Conservation (phyloP, 23 tunicate genomes). For the Halocynthia aurantium region DNA sequence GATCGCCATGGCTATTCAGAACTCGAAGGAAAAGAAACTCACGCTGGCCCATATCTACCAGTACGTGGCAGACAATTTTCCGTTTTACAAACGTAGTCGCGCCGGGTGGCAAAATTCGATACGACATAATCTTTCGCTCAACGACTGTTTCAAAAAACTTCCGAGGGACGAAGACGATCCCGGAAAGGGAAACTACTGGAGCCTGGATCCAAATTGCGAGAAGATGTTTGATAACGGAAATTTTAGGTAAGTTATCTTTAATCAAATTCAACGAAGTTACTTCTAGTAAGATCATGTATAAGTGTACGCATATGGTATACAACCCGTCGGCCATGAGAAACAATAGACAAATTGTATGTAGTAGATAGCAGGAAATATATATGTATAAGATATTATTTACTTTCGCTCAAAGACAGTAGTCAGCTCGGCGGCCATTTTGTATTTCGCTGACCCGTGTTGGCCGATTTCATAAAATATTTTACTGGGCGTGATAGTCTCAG, state of each 20-base stretch:
- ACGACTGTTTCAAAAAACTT: constrained; percentile 97
- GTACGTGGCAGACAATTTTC: constrained; percentile 97
- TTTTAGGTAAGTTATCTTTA: constrained; percentile 55
- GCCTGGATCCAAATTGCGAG: constrained; percentile 95
- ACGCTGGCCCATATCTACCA: constrained; percentile 87
- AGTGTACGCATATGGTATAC: neutral
- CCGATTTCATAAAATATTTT: no score
- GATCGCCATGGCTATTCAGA: constrained; percentile 96
- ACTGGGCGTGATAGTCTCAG: no score
- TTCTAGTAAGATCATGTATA: neutral
- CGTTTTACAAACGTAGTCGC: constrained; percentile 88
- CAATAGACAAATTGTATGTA: no score
- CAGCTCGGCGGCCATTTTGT: no score
- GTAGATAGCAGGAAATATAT: no score
- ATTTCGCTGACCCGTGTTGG: no score
- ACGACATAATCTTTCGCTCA: constrained; percentile 88
- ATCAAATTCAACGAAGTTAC: neutral
- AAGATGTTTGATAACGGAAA: constrained; percentile 99
- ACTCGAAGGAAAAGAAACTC: constrained; percentile 96
- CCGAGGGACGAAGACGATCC: constrained; percentile 98
- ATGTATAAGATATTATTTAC: no score
- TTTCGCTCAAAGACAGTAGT: no score
- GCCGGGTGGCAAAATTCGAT: constrained; percentile 99
- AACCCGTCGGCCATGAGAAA: neutral
- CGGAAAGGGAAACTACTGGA: constrained; percentile 97